Conservation (phyloP, 2,113 vertebrate genomes). For the Brienomyrus brachyistius region DNA sequence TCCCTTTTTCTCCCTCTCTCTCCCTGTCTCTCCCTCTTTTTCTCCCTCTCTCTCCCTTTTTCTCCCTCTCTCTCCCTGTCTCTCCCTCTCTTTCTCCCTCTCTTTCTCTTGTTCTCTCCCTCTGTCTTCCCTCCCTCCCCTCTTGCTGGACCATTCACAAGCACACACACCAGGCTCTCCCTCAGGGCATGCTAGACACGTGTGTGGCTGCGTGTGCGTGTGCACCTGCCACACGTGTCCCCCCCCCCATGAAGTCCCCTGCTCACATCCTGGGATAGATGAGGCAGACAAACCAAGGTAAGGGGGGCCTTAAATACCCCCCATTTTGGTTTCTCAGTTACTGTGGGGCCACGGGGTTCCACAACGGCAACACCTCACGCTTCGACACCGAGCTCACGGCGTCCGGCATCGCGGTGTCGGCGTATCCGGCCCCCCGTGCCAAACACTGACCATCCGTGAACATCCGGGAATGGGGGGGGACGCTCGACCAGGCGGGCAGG, state of each 20-base stretch:
- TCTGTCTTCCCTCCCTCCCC: background rate
- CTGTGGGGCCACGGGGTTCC: background rate
- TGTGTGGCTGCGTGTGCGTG: background rate
- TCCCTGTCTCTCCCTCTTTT: background rate
- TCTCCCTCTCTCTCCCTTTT: background rate
- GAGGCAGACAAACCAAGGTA: background rate
- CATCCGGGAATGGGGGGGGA: background rate
- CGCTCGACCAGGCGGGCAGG: background rate
- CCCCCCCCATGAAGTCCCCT: background rate
- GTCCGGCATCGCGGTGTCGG: background rate
- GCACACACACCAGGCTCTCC: background rate
- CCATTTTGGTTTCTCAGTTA: too few relatives aligned
- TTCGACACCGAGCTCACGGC: background rate
- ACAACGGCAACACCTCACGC: background rate
- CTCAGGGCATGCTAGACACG: background rate
- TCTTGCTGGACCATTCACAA: background rate
- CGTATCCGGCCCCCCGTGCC: background rate
- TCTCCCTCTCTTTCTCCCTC: background rate
- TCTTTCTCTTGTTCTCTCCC: background rate
- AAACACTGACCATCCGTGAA: background rate
- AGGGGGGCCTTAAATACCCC: background rate
- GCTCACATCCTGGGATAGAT: background rate
- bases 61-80: background rate
- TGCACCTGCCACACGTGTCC: background rate
- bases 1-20: fast-evolving